Percentiles rank a stretch among this genome's conserved stretches.
Conservation (phyloP, 2,113 vertebrate species). For the Tetrao urogallus region DNA sequence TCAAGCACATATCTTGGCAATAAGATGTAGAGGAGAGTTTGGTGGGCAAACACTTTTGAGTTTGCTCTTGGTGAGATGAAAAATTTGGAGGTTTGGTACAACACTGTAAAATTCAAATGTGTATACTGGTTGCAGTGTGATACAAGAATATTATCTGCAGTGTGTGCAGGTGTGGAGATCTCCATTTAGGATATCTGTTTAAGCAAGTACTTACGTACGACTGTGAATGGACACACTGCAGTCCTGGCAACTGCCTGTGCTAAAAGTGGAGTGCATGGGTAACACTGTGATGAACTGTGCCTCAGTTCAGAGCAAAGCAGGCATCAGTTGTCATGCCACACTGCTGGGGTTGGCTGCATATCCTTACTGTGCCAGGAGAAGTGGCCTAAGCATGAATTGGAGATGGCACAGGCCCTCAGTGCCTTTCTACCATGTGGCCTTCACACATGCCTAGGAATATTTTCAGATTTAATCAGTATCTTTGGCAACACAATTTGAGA, state of each 20-base stretch:
- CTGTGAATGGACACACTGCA: neutral
- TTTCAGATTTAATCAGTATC: neutral
- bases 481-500: neutral
- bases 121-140: neutral
- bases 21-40: neutral
- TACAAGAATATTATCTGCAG: neutral
- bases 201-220: neutral
- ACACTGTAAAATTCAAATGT: neutral
- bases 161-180: neutral
- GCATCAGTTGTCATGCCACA: rapidly evolving
- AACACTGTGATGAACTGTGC: neutral
- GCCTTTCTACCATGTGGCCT: neutral
- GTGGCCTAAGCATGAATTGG: neutral
- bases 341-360: neutral
- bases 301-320: neutral
- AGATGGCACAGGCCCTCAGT: neutral
- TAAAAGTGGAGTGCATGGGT: rapidly evolving
- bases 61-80: neutral
- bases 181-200: neutral
- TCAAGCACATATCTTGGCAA: neutral
- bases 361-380: neutral
- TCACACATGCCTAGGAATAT: rapidly evolving
- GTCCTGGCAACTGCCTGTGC: neutral
- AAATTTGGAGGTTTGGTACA: neutral
- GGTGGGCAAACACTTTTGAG: neutral